These are phyloP conservation scores for Triplophysa siluroides DNA, from an alignment of 2,113 vertebrate genomes.

Conservation along the genomic window DNA sequence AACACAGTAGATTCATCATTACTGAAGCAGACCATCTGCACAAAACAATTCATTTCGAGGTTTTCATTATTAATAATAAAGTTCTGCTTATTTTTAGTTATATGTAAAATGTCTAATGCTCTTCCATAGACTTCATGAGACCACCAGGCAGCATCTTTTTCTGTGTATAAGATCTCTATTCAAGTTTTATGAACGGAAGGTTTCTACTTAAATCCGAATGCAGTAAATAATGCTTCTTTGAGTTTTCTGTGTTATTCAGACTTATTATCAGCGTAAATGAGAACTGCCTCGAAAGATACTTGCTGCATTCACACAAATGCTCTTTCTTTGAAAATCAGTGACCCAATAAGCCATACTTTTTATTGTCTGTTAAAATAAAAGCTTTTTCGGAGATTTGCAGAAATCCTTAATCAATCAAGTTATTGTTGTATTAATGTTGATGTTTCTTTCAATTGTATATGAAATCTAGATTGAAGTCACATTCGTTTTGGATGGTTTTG, in stretches of 20 bases:
- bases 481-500: conserved; percentile 40
- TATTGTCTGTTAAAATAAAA: conserved; percentile 27
- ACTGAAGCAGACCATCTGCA: not conserved
- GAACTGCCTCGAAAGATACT: conserved; percentile 44
- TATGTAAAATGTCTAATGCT: not conserved
- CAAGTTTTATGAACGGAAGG: not conserved
- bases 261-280: conserved; percentile 6
- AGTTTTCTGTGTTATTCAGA: conserved; percentile 14
- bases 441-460: conserved; percentile 17
- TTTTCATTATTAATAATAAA: conserved; percentile 9
- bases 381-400: conserved; percentile 14
- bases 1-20: not conserved
- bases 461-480: conserved; percentile 16
- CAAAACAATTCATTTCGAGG: not conserved
- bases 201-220: not conserved
- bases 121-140: conserved; percentile 12
- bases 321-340: conserved; percentile 17
- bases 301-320: conserved; percentile 48
- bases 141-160: not conserved
- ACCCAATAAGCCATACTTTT: conserved; percentile 45
- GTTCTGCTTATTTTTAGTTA: not conserved
- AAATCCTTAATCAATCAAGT: not conserved
- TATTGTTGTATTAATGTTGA: conserved; percentile 11
- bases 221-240: conserved; percentile 11
- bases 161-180: not conserved